Percentiles rank a stretch among this genome's conserved stretches.
Conservation (phyloP, 2,797 vertebrate species). For the Oreochromis grahami region DNA sequence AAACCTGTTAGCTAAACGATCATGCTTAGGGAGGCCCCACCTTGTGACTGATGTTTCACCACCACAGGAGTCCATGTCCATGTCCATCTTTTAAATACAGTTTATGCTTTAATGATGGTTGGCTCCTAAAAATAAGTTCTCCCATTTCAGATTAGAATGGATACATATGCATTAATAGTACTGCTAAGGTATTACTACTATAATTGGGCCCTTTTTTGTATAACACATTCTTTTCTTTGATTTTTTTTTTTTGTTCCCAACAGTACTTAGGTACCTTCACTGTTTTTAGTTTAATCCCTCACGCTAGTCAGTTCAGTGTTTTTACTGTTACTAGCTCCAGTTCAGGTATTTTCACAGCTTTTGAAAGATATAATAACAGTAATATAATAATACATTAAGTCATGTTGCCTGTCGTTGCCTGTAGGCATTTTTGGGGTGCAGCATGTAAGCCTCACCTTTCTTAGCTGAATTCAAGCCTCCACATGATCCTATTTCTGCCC, state of each 20-base stretch:
- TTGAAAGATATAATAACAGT: background rate
- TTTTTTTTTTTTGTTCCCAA: accelerated
- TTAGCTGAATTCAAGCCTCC: background rate
- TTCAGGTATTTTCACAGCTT: background rate
- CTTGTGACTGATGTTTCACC: background rate
- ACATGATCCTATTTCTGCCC: background rate
- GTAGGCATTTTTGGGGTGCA: background rate
- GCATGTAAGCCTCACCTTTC: background rate
- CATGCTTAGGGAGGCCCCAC: background rate
- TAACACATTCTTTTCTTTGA: background rate
- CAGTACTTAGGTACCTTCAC: accelerated
- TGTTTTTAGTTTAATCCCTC: background rate
- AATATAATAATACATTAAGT: background rate
- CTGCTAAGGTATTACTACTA: background rate
- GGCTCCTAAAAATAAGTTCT: background rate
- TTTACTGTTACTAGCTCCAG: background rate
- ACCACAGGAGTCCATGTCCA: accelerated
- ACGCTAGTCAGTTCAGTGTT: background rate
- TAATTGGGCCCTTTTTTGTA: background rate
- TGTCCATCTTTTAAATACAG: background rate
- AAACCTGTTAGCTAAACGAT: background rate
- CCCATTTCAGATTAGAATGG: accelerated
- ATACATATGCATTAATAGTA: background rate
- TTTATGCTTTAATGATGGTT: background rate
- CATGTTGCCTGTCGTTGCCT: background rate